phyloP scores from a whole-genome alignment of 2,797 vertebrate genomes.

The Clarias laeviceps region DNA sequence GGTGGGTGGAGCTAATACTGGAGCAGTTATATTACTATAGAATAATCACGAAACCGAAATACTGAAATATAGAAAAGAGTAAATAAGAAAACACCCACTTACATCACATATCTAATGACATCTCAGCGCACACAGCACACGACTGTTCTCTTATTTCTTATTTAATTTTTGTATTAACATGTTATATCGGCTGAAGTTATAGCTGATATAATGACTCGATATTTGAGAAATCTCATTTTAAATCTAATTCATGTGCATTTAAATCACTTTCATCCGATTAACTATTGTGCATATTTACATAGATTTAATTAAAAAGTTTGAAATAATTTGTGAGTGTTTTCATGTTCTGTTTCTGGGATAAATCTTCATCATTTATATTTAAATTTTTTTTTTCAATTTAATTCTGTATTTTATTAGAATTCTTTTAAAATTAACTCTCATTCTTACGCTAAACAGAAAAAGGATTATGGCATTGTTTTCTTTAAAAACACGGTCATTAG shows the following conservation, averaged over 20 bases:
- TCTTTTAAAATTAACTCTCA: neutral
- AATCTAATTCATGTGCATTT: neutral
- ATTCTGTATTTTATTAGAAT: neutral
- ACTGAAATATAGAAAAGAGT: conserved; percentile 1
- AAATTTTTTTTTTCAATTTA: neutral
- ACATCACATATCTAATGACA: neutral
- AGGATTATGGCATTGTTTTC: neutral
- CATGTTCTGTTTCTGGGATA: neutral
- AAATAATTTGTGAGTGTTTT: neutral
- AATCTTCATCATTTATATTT: neutral
- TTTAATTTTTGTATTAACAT: neutral
- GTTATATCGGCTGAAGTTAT: neutral
- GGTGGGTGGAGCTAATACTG: neutral
- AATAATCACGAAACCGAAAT: neutral
- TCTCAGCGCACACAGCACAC: neutral
- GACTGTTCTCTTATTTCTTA: neutral
- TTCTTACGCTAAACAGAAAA: neutral
- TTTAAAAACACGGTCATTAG: neutral
- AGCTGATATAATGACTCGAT: neutral
- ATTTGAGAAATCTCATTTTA: neutral
- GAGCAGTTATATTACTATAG: neutral
- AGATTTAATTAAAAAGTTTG: neutral
- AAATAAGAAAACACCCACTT: neutral
- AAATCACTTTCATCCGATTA: neutral
- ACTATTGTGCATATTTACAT: neutral